These are phyloP conservation scores for Sapayoa aenigma DNA, from an alignment of 2,113 vertebrate species.

Conservation along the genomic window DNA sequence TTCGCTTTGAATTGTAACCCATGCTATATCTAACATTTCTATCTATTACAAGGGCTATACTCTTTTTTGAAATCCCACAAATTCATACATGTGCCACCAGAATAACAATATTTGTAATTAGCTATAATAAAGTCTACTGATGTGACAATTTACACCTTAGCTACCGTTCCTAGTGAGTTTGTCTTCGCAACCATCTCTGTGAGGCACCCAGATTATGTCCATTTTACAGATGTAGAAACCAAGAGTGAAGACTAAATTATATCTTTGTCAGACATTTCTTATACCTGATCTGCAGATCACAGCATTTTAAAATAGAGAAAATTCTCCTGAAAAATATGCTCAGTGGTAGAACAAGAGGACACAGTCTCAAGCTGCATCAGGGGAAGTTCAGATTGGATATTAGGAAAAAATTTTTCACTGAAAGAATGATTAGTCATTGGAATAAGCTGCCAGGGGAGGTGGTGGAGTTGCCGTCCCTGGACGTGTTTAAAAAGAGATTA, in stretches of 20 bases:
- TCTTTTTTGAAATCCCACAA: background rate
- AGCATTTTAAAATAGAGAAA: background rate
- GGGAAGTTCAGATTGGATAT: no score
- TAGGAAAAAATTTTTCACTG: no score
- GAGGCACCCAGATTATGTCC: background rate
- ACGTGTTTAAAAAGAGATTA: no score
- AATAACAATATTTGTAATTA: background rate
- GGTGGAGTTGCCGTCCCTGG: no score
- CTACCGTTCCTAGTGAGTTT: background rate
- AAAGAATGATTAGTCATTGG: no score
- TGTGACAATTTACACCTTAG: background rate
- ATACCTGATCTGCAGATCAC: background rate
- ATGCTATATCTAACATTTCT: background rate
- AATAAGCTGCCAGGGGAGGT: no score
- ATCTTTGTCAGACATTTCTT: background rate
- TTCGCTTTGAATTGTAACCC: background rate
- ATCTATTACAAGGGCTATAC: background rate
- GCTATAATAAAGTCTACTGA: background rate
- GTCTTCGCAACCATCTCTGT: accelerated
- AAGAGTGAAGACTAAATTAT: background rate
- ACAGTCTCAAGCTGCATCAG: no score
- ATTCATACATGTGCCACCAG: background rate
- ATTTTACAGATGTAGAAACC: background rate
- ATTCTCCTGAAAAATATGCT: background rate
- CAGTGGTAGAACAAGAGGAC: no score